Evolutionary conservation across 1,140 invertebrate species (phyloP), one percentile per base, ranked within the genome.

Genomic region (Lasaia peninsularis): DNA sequence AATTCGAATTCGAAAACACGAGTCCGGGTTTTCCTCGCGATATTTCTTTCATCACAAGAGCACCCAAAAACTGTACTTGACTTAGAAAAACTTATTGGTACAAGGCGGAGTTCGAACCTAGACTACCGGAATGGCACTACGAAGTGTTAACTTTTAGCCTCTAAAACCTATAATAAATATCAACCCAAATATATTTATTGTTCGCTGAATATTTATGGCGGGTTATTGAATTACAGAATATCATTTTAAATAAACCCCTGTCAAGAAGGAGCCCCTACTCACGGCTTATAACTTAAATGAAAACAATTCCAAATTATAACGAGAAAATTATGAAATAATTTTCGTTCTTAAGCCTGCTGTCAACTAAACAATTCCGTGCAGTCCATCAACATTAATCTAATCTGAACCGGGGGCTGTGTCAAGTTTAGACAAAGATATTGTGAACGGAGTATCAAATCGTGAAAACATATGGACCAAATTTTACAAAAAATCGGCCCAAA

Each of bases 311-410:
- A 20, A 44, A 44, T 44, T 44, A 44, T 44, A 44, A 44, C 40
- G 40, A 44, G 40, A 44, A 21, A 44, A 44, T 44, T 44, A 44
- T 44, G 16, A 20, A 16, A 44, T 44, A 44, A 44, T 44, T 44
- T 44, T 44, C 40, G 18, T 16, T 44, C 40, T 44, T 44, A 44
- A 44, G 40, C 40, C 40, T 44, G 40, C 40, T 44, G 85, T 88
- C 80, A 80, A 71, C 75, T 74, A 69, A 83, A 82, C 78, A 85
- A 86, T 86, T 80, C 71, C 69, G 61, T 76, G 64, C 75, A 83
- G 82, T 88, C 80, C 80, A 86, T 88, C 85, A 86, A 80, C 85
- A 88, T 88, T 88, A 88, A 88, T 88, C 75, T 85, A 86, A 77
- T 81, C 74, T 80, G 78, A 83, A 80, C 74, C 80, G 34, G 52